A percentile compares a stretch with the other conserved stretches of the same genome.
These are phyloP conservation scores for Sebastes taczanowskii DNA, from an alignment of 2,797 vertebrate species.

Conservation along the genomic window DNA sequence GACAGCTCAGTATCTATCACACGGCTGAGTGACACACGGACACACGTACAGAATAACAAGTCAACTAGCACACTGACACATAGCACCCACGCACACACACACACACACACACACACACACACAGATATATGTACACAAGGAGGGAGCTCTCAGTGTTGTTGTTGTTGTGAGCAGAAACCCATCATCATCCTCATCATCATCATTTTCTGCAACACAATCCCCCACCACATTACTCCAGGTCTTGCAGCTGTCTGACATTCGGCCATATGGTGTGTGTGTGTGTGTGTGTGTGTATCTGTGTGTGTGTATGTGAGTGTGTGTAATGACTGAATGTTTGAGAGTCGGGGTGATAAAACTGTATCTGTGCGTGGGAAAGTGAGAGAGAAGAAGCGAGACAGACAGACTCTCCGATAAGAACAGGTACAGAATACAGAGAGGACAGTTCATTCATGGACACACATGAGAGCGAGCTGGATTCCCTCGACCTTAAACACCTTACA, in stretches of 20 bases:
- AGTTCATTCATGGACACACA: conserved; percentile 3
- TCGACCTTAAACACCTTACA: background rate
- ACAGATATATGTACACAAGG: background rate
- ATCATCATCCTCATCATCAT: conserved; percentile 32
- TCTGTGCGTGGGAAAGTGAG: conserved; percentile 15
- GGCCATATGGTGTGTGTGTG: conserved; percentile 43
- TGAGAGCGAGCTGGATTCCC: background rate
- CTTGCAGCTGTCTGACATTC: conserved; percentile 64
- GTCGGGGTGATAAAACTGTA: conserved; percentile 20
- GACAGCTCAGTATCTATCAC: conserved; percentile 70
- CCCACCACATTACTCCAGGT: conserved; percentile 38
- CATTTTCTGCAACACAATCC: conserved; percentile 38
- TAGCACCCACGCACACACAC: conserved; percentile 40
- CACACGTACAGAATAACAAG: conserved; percentile 61
- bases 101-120: background rate
- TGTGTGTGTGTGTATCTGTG: conserved; percentile 1
- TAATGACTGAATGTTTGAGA: conserved; percentile 18
- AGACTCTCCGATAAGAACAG: background rate
- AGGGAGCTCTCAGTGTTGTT: conserved; percentile 7
- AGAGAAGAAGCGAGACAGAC: conserved; percentile 9
- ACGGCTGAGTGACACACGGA: conserved; percentile 56
- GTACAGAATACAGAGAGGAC: background rate
- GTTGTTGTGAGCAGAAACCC: conserved; percentile 8
- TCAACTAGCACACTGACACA: conserved; percentile 43
- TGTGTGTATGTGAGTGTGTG: background rate